Evolutionary conservation across 2,797 vertebrate species (phyloP), one percentile per base, ranked within the genome.

Genomic region (Paratrypauchen microcephalus): DNA sequence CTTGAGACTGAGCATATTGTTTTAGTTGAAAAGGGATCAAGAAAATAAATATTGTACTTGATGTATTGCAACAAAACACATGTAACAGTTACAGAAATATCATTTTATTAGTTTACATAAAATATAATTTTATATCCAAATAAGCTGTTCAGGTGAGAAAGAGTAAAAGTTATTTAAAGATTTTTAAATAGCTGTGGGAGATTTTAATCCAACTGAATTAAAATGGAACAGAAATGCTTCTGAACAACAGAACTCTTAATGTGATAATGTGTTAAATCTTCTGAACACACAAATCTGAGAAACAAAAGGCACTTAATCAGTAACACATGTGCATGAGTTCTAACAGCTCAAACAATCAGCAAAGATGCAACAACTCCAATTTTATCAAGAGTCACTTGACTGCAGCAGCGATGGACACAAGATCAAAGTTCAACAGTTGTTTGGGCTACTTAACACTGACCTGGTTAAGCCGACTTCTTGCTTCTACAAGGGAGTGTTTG

Each of bases 271-370:
- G n/a, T 39, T 4, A 24, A 41, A 41, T 48, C 5, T 50, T 18
- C 12, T 48, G 26, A 50, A 66, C 28, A 54, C 5, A 65, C 32
- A 21, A 4, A 66, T 52, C 6, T 19, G 9, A 18, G 8, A 50
- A 48, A 26, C 28, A 23, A 11, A 54, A 66, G 45, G 64, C 64
- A 66, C 64, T 50, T 32, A 32, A 52, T 30, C 23, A 50, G 45
- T 30, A 52, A 65, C 39, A 48, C 41, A 54, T 15, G 9, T 18
- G n/a, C 61, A 26, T 39, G 11, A 11, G 16, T 61, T 2, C 36
- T 7, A 60, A 32, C 26, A 30, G 4, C 28, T 36, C 15, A 39
- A 32, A 57, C 26, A 7, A 59, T 30, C 28, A 32, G 57, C 26
- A n/a, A 26, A 58, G 26, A 26, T 28, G 6, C 54, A 56, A 18